A percentile compares a stretch with the other conserved stretches of the same genome.
phyloP scores from a whole-genome alignment of 1,140 invertebrate genomes.

The Brachionus asplanchnoidis region DNA sequence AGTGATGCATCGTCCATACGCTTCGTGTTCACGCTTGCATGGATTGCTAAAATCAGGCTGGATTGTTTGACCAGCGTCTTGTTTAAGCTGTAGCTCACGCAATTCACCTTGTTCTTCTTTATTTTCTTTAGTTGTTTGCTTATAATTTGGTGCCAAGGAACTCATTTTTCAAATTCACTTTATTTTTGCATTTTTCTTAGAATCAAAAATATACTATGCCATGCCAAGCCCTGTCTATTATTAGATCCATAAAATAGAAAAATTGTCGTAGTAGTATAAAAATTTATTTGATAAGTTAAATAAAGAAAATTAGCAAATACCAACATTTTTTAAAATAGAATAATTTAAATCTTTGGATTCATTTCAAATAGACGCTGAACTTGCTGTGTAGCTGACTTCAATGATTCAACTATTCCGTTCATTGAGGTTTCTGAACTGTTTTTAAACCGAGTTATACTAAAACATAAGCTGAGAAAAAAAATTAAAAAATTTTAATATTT shows the following conservation, averaged over 20 bases:
- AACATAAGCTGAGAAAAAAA: constrained; percentile 1
- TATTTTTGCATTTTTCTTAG: neutral
- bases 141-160: neutral
- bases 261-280: neutral
- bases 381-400: neutral
- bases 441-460: neutral
- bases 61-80: constrained; percentile 22
- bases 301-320: neutral
- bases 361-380: neutral
- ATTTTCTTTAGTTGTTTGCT: constrained; percentile 11
- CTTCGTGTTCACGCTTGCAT: constrained; percentile 8
- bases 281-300: neutral
- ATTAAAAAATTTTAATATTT: neutral
- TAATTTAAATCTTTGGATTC: neutral
- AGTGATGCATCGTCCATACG: neutral
- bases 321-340: neutral
- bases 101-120: neutral
- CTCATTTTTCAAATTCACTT: constrained; percentile 14
- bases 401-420: neutral
- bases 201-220: neutral
- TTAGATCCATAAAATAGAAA: neutral
- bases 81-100: constrained; percentile 7
- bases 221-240: neutral
- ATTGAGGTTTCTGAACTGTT: constrained; percentile 16
- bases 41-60: neutral